These are phyloP conservation scores for Euschistus heros DNA, from an alignment of 1,140 invertebrate genomes.

Conservation along the genomic window DNA sequence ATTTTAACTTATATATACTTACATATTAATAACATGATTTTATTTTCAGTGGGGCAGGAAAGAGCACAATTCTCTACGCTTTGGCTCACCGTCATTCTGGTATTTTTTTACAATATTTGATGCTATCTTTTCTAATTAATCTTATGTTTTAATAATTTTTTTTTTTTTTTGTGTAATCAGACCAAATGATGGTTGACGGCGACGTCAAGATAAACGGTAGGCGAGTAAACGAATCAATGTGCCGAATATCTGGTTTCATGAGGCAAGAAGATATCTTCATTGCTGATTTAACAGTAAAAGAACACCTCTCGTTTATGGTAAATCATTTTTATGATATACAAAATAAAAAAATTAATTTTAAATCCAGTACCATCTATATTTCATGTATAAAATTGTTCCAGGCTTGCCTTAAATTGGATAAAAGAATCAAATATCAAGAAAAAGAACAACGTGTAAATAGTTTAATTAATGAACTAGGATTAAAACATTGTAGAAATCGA, in stretches of 20 bases:
- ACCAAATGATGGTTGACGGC: constrained; percentile 57
- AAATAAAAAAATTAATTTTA: too few relatives aligned
- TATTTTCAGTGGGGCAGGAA: constrained; percentile 69
- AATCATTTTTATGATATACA: constrained; percentile 32
- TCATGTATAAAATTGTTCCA: constrained; percentile 34
- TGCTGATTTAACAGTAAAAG: constrained; percentile 71
- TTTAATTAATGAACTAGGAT: constrained; percentile 58
- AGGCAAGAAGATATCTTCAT: constrained; percentile 90
- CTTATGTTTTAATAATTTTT: constrained; percentile 20
- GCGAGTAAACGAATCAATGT: constrained; percentile 58
- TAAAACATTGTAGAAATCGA: constrained; percentile 55
- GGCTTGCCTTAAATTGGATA: constrained; percentile 71
- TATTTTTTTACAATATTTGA: background rate
- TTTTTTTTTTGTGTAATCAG: constrained; percentile 47
- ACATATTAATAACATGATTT: constrained; percentile 17
- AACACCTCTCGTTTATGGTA: constrained; percentile 85
- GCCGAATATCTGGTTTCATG: constrained; percentile 78
- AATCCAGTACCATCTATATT: background rate
- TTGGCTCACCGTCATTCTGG: constrained; percentile 14
- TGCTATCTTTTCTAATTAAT: background rate
- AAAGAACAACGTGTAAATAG: constrained; percentile 55
- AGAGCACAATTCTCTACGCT: constrained; percentile 21
- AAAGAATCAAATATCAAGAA: constrained; percentile 43
- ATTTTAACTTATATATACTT: background rate
- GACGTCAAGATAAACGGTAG: constrained; percentile 62